phyloP scores from a whole-genome alignment of 2,888 invertebrate species.

The Scaptomyza caliginosa region DNA sequence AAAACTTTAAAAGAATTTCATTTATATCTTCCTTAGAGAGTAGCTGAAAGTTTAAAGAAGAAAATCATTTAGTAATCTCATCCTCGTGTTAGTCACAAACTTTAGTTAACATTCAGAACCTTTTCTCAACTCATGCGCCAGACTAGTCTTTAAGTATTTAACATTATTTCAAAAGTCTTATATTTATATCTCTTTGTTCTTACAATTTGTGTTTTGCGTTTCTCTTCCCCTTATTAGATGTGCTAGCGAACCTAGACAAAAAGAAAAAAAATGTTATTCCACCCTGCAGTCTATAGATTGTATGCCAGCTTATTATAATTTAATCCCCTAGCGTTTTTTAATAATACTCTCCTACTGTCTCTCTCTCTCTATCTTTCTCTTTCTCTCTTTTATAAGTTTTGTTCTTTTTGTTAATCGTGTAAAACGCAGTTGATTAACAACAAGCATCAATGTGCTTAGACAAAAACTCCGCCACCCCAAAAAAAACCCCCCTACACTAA shows the following conservation, averaged over 20 bases:
- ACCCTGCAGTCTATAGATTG: slow-evolving; percentile 36
- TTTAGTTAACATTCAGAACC: not conserved
- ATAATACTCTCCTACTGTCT: not conserved
- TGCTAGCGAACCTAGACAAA: slow-evolving; percentile 55
- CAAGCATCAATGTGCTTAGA: slow-evolving; percentile 69
- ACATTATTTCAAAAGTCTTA: not conserved
- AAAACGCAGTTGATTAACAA: slow-evolving; percentile 71
- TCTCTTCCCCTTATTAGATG: slow-evolving; percentile 42
- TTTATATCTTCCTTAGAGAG: too few relatives aligned
- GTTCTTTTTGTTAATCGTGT: slow-evolving; percentile 68
- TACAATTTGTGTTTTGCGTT: not conserved
- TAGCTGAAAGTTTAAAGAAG: too few relatives aligned
- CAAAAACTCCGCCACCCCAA: slow-evolving; percentile 43
- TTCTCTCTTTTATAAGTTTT: slow-evolving; percentile 25
- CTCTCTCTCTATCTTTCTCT: slow-evolving; percentile 5
- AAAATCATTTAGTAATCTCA: too few relatives aligned
- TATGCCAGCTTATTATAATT: slow-evolving; percentile 41
- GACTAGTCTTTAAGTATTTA: not conserved
- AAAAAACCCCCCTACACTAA: slow-evolving; percentile 27
- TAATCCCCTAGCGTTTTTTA: slow-evolving; percentile 20
- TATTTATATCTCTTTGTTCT: not conserved
- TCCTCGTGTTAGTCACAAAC: too few relatives aligned
- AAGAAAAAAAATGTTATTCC: not conserved
- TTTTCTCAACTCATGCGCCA: slow-evolving; percentile 6
- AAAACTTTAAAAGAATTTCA: too few relatives aligned